Percentiles rank a stretch among this genome's conserved stretches.
phyloP scores from a whole-genome alignment of 2,113 vertebrate species.

The Tachysurus vachellii region DNA sequence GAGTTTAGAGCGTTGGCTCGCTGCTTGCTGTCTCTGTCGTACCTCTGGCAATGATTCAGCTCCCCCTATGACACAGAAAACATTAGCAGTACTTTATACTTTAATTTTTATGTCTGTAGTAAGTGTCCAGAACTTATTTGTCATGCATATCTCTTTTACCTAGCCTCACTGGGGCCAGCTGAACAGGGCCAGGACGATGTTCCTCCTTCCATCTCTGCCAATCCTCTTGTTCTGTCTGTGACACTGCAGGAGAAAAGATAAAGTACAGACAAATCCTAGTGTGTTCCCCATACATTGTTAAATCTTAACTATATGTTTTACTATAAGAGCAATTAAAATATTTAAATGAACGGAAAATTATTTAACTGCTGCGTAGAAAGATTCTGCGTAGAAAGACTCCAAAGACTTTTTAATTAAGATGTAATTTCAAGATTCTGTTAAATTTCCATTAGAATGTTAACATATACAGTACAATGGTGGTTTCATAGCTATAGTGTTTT shows the following conservation, averaged over 20 bases:
- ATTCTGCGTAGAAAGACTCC: too few species aligned
- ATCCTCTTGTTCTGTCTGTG: slow-evolving; percentile 75
- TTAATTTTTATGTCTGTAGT: not conserved
- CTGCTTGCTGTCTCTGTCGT: slow-evolving; percentile 74
- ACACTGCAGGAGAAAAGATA: slow-evolving; percentile 65
- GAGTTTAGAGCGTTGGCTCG: slow-evolving; percentile 70
- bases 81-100: slow-evolving; percentile 20
- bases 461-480: not conserved
- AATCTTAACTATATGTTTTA: not conserved
- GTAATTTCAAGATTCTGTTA: not conserved
- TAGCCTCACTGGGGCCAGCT: slow-evolving; percentile 67
- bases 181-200: slow-evolving; percentile 64
- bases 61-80: slow-evolving; percentile 72
- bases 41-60: slow-evolving; percentile 69
- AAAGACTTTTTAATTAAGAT: not conserved
- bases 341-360: not conserved
- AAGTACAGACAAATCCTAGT: not conserved
- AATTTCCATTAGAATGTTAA: not conserved
- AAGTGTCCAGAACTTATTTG: not conserved
- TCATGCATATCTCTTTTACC: slow-evolving; percentile 66
- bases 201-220: slow-evolving; percentile 70
- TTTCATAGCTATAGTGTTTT: not conserved
- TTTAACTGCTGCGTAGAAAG: not conserved
- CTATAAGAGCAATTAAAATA: not conserved
- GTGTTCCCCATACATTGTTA: not conserved